A percentile compares a stretch with the other conserved stretches of the same genome.
These are phyloP conservation scores for Omphaloscelis lunosa DNA, from an alignment of 2,888 invertebrate genomes.

Conservation along the genomic window DNA sequence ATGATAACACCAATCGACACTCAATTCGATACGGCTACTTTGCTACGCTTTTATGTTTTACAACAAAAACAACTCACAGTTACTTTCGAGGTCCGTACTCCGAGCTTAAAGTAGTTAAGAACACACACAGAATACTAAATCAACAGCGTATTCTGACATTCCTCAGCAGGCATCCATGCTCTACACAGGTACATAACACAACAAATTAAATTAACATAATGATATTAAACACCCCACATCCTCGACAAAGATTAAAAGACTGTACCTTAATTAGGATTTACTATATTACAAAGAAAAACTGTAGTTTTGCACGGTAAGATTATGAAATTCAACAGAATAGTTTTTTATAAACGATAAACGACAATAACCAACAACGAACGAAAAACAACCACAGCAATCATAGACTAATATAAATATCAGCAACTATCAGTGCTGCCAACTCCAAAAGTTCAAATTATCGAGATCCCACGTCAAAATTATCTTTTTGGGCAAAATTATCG, in stretches of 20 bases:
- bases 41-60: constrained; percentile 64
- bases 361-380: constrained; percentile 50
- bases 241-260: constrained; percentile 30
- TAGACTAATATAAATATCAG: not conserved
- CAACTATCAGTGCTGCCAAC: too few relatives aligned
- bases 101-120: constrained; percentile 71
- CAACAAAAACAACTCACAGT: constrained; percentile 72
- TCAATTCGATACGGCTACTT: constrained; percentile 68
- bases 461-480: too few relatives aligned
- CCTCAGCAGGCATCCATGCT: constrained; percentile 79
- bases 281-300: not conserved
- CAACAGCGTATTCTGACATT: constrained; percentile 80
- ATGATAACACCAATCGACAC: constrained; percentile 71
- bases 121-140: constrained; percentile 84
- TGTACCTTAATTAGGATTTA: constrained; percentile 24
- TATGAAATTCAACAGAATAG: constrained; percentile 19
- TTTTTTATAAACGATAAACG: constrained; percentile 21
- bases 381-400: constrained; percentile 32
- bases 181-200: constrained; percentile 64
- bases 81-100: constrained; percentile 70
- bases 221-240: constrained; percentile 64
- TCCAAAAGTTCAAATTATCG: too few relatives aligned
- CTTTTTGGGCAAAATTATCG: too few relatives aligned
- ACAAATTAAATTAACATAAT: constrained; percentile 82
- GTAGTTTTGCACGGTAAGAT: constrained; percentile 15